A percentile compares a stretch with the other conserved stretches of the same genome.
These are phyloP conservation scores for Neomorphus geoffroyi DNA, from an alignment of 2,797 vertebrate species.

Conservation along the genomic window DNA sequence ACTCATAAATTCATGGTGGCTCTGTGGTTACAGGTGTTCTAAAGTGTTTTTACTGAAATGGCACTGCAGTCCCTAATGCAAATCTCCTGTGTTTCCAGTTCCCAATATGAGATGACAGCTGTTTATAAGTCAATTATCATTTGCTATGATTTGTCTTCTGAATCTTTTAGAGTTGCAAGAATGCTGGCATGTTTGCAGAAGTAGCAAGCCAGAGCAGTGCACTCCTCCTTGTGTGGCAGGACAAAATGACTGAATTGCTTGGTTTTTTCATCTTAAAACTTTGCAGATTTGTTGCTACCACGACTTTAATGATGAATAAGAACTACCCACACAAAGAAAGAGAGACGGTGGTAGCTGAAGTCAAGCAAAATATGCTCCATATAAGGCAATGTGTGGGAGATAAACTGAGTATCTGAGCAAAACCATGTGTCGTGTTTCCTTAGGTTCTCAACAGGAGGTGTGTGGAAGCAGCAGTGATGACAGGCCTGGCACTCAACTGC, in stretches of 20 bases:
- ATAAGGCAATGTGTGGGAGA: constrained; percentile 27
- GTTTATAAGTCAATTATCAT: neutral
- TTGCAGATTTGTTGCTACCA: constrained; percentile 11
- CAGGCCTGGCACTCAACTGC: constrained; percentile 91
- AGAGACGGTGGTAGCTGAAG: constrained; percentile 25
- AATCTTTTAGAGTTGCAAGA: neutral
- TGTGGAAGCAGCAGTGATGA: constrained; percentile 95
- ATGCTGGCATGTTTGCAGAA: neutral
- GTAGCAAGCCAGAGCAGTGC: neutral
- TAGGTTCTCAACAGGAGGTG: constrained; percentile 95
- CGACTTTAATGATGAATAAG: neutral
- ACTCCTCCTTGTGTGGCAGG: neutral
- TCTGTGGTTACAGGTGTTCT: neutral
- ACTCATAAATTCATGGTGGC: neutral
- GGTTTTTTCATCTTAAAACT: constrained; percentile 20
- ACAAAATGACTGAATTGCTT: neutral
- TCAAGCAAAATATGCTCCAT: constrained; percentile 1
- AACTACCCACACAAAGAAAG: constrained; percentile 28
- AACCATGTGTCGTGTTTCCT: constrained; percentile 64
- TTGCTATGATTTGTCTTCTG: constrained; percentile 1
- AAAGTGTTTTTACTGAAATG: neutral
- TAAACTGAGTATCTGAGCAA: constrained; percentile 39
- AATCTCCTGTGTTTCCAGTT: neutral
- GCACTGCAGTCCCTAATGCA: neutral
- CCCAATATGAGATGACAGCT: neutral